Conservation (phyloP, 2,797 vertebrate genomes). For the Lophotriccus pileatus region DNA sequence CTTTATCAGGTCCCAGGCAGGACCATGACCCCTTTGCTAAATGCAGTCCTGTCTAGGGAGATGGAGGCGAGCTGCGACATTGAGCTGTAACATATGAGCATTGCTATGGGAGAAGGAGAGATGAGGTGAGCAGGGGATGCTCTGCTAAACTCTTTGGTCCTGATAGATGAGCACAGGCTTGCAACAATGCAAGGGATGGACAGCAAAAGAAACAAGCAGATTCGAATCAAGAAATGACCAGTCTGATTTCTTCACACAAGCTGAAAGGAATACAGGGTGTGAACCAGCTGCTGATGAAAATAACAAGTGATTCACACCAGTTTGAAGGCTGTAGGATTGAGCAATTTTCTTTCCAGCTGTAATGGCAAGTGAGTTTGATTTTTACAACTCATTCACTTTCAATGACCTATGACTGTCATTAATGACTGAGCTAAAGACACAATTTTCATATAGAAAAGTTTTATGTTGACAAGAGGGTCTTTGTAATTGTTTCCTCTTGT, state of each 20-base stretch:
- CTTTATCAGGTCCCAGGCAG: background rate
- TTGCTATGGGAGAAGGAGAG: accelerated
- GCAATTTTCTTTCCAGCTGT: background rate
- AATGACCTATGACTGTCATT: background rate
- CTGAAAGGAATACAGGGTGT: background rate
- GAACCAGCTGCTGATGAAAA: background rate
- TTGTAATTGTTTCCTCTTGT: background rate
- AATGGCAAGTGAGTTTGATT: background rate
- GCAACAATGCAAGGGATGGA: background rate
- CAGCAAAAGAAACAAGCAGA: background rate
- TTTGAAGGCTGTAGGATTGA: background rate
- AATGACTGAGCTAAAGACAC: background rate
- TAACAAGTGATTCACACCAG: background rate
- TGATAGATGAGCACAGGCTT: background rate
- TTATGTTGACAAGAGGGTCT: background rate
- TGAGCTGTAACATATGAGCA: background rate
- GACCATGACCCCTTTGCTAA: background rate
- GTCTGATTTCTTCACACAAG: background rate
- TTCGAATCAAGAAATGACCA: background rate
- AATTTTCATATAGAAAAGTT: background rate
- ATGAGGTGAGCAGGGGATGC: background rate
- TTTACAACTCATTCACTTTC: slow-evolving; percentile 1
- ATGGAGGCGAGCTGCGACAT: accelerated
- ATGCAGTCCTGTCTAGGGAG: background rate
- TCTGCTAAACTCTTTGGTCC: background rate